Evolutionary conservation across 1,140 invertebrate genomes (phyloP).

Genomic region (Magallana ariakensis): DNA sequence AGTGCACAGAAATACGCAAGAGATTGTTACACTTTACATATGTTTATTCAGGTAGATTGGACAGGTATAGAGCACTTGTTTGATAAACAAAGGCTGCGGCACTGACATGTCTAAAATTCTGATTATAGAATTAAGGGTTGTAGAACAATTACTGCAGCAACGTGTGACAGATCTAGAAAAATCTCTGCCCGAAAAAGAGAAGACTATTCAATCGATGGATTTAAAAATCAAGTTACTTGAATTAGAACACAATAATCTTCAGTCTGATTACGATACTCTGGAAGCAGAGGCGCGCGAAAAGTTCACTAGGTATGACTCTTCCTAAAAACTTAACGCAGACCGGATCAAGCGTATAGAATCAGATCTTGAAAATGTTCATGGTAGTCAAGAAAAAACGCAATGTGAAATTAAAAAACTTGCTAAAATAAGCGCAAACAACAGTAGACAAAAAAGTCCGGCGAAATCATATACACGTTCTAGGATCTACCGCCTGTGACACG

Average conservation of each 20-base stretch:
- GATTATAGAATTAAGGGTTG: not conserved
- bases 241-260: not conserved
- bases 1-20: constrained; percentile 21
- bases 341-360: not conserved
- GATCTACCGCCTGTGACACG: not conserved
- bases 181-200: not conserved
- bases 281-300: no score
- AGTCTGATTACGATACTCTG: not conserved
- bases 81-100: constrained; percentile 4
- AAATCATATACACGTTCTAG: not conserved
- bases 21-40: constrained; percentile 25
- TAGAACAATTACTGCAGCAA: not conserved
- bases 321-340: not conserved
- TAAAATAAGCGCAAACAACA: not conserved
- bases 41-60: constrained; percentile 26
- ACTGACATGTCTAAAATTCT: not conserved
- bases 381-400: not conserved
- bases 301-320: not conserved
- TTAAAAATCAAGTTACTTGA: not conserved
- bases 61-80: constrained; percentile 25
- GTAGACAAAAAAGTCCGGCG: not conserved
- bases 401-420: not conserved
- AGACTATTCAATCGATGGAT: not conserved
- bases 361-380: not conserved
- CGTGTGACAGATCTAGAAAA: constrained; percentile 19